Base-by-base conservation (phyloP, 2,888 invertebrate genomes). In the Strigamia transsilvanica region DNA sequence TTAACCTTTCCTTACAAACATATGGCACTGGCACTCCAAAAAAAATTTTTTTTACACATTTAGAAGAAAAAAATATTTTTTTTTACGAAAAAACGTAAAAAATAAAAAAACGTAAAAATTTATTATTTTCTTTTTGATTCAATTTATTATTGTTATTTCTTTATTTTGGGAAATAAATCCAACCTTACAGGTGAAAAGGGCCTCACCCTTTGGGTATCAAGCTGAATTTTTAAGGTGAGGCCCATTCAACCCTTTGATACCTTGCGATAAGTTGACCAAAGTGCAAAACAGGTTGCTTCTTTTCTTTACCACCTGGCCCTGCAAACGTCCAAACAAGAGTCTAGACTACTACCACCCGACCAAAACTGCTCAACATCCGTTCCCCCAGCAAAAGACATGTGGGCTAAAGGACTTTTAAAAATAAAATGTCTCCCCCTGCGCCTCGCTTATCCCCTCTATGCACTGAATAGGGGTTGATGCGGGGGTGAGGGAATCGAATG, bases 291-390 rank as follows among this genome's bases (percentile, higher is more conserved):
- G 73, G 73, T 73, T 73, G 73, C 73, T n/a, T 73, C 73, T 32
- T 32, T 32, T 32, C 73, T 32, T 73, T 32, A 15, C 73, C 32
- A 27, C 73, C 32, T 27, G 73, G 27, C 32, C 73, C 73, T 32
- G n/a, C 73, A 32, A 56, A 73, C n/a, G 27, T 5, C 73, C 73
- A 73, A 73, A 73, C 73, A 73, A 73, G 73, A 73, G 73, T 73
- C 73, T 73, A 73, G 73, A 73, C 73, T 13, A 32, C 32, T 73
- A 73, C 73, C 73, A 73, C 73, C 73, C 73, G 32, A 73, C 73
- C 73, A 73, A 73, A 73, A 73, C 73, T 73, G 15, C 73, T 73
- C 73, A 73, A 73, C 73, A 73, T 73, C 73, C 73, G 73, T 73
- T 73, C 73, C 73, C 73, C 73, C 32, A 73, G 3, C 73, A 73